Conservation (phyloP, 2,113 vertebrate species). For the Pitta sordida region DNA sequence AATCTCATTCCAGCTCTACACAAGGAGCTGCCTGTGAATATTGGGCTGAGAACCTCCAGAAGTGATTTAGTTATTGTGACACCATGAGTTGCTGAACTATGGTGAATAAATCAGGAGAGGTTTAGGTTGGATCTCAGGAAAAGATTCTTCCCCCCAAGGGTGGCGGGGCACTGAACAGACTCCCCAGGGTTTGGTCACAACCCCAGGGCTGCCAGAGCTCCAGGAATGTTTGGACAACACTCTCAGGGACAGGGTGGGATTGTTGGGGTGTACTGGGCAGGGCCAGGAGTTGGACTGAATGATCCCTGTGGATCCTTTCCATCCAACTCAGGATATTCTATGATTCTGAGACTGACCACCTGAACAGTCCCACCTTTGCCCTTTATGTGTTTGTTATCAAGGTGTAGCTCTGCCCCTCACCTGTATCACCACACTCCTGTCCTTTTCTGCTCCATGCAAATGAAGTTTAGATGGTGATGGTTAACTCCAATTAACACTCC, state of each 20-base stretch:
- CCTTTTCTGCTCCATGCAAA: neutral
- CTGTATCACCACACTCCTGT: fast-evolving
- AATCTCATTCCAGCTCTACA: neutral
- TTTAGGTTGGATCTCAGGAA: fast-evolving
- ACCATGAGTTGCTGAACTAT: neutral
- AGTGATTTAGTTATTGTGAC: neutral
- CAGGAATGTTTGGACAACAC: neutral
- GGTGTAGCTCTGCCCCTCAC: neutral
- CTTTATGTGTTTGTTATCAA: neutral
- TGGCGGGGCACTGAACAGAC: neutral
- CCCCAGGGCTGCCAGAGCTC: neutral
- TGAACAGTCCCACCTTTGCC: neutral
- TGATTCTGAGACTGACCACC: neutral
- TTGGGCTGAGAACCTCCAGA: neutral
- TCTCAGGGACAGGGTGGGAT: neutral
- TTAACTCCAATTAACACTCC: neutral
- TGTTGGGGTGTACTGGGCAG: neutral
- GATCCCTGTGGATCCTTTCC: neutral
- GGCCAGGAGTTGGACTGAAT: neutral
- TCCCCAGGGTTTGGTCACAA: neutral
- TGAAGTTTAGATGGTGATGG: neutral
- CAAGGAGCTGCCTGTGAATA: fast-evolving
- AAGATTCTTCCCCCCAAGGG: neutral
- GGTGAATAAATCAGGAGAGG: neutral
- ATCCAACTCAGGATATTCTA: neutral